Evolutionary conservation across 64 coral and sea anemone genomes (phyloP), one percentile per base, ranked within the genome.

Genomic region (Montipora capricornis): DNA sequence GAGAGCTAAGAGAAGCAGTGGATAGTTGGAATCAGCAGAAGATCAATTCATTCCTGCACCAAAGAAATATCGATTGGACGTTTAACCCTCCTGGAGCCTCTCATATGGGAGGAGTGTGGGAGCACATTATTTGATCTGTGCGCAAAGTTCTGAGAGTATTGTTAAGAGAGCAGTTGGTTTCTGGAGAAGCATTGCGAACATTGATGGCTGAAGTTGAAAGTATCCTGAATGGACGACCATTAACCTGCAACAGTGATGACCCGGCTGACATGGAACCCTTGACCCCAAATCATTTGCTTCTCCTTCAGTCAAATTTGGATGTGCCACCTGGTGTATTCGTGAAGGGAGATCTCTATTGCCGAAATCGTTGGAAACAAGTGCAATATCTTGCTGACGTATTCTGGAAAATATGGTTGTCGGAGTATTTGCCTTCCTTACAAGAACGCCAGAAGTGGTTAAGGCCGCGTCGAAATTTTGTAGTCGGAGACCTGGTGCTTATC

Each of bases 111-210:
- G 76, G 91, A 26, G 77, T 93, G 20, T 93, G 83, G 83, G 94
- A 95, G 75, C 62, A 52, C 7, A 17, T 95, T 13, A 89, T 95
- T n/a, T 50, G 89, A 79, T 92, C 94, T 16, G 83, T 89, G 2
- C 86, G 89, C 57, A 61, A 83, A 6, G 76, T 87, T 15, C 8
- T 87, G 68, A 68, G 81, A 16, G 17, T 58, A 4, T n/a, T 91
- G 17, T 16, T 88, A 24, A 91, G 46, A 9, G 46, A 91, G 71
- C 89, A 62, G 49, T 22, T 8, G 49, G 16, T 68, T 58, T 58
- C 22, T 16, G 73, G 75, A 13, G 82, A 92, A 19, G 50, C 51
- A 6, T 49, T 87, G 12, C 17, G 77, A 16, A 87, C 71, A 2
- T 67, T 90, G 52, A 69, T 90, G 76, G 26, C 26, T 26, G 26